Percentiles rank a stretch among this genome's conserved stretches.
Evolutionary conservation across 2,888 invertebrate genomes (phyloP).

Genomic region (Callosobruchus maculatus): DNA sequence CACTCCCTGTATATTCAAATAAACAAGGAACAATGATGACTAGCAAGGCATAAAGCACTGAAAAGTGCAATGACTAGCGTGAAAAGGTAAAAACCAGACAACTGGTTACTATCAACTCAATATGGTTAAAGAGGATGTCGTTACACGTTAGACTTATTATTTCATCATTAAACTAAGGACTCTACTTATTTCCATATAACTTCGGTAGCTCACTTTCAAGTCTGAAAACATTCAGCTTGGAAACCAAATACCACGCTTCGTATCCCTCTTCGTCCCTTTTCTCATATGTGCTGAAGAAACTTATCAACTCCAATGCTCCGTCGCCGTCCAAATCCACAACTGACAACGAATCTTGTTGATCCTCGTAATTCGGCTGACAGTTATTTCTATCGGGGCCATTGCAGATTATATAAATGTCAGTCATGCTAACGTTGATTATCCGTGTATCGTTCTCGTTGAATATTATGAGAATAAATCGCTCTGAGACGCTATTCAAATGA

Average conservation of each 20-base stretch:
- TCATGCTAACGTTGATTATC: constrained; percentile 74
- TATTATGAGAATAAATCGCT: constrained; percentile 73
- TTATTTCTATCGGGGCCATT: constrained; percentile 42
- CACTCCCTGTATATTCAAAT: too few species aligned
- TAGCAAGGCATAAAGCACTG: neutral
- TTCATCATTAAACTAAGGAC: neutral
- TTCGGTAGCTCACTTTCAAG: constrained; percentile 71
- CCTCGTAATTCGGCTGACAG: constrained; percentile 73
- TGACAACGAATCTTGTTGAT: constrained; percentile 68
- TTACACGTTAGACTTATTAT: neutral
- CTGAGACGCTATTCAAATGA: constrained; percentile 43
- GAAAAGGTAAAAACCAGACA: neutral
- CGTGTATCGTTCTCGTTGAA: constrained; percentile 70
- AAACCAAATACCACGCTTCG: constrained; percentile 59
- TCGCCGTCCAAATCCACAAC: constrained; percentile 75
- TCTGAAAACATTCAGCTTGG: constrained; percentile 65
- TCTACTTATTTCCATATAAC: constrained; percentile 54
- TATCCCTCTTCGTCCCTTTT: constrained; percentile 54
- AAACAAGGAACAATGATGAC: too few species aligned
- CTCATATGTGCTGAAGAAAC: constrained; percentile 67
- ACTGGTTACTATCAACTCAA: neutral
- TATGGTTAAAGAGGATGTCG: neutral
- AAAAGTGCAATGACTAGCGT: neutral
- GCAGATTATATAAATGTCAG: constrained; percentile 74
- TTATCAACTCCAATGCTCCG: constrained; percentile 72